Conservation (phyloP, 2,113 vertebrate genomes). For the Rhinopithecus roxellana region DNA sequence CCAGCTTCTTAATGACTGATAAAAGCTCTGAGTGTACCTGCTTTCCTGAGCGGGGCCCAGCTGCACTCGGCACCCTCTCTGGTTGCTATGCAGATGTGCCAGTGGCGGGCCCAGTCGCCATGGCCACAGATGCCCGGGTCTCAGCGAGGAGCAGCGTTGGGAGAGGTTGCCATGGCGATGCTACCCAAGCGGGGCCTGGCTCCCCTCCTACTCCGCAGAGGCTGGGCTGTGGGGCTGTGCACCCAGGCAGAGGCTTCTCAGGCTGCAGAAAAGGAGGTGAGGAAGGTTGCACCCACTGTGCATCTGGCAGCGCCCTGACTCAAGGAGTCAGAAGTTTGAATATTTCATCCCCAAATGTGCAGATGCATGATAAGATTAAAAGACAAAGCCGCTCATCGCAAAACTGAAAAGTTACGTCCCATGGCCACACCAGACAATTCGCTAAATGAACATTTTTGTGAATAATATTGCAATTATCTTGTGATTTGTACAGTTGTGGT, state of each 20-base stretch:
- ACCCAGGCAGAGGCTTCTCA: neutral
- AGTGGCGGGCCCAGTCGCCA: conserved; percentile 58
- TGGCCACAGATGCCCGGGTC: conserved; percentile 74
- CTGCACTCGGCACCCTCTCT: conserved; percentile 54
- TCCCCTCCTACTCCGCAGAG: neutral
- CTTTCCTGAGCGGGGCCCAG: conserved; percentile 27
- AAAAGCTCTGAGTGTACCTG: conserved; percentile 58
- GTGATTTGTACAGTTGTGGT: neutral
- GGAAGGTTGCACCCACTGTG: neutral
- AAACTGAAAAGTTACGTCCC: neutral
- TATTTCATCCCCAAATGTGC: neutral
- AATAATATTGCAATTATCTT: neutral
- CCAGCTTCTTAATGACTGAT: conserved; percentile 36
- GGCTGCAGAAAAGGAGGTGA: neutral
- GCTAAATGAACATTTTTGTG: neutral
- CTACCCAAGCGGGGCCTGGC: conserved; percentile 56
- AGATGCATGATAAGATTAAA: neutral
- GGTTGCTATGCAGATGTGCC: conserved; percentile 71
- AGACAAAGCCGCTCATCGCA: neutral
- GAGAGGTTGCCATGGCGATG: conserved; percentile 68
- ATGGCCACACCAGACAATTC: neutral
- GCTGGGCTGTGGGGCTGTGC: neutral
- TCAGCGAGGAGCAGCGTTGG: neutral
- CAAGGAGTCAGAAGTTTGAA: neutral
- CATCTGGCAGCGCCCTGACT: neutral